Evolutionary conservation across 1,140 invertebrate species (phyloP), one percentile per base, ranked within the genome.

Genomic region (Lepidurus couesii): DNA sequence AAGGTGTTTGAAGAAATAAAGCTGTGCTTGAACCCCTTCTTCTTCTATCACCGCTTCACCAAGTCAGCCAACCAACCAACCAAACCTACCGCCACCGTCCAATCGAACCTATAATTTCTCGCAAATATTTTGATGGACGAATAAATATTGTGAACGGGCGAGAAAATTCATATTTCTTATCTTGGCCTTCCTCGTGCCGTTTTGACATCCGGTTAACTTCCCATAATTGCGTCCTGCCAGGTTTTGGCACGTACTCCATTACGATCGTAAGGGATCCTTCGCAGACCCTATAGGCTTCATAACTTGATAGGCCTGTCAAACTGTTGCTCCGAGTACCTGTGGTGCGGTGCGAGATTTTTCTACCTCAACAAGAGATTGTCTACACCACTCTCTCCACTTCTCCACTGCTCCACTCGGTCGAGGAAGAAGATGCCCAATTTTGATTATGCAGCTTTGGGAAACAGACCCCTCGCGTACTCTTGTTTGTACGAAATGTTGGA

Each of bases 231-330:
- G 53, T 65, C 53, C 53, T 65, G 53, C 53, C 53, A 65, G 53
- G 53, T 65, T 65, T 65, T 65, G 53, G 53, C 53, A 65, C 53
- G 53, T 65, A 65, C 53, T 65, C 53, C 53, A 65, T 65, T 65
- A 65, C 9, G 53, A 65, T 21, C 53, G 16, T 65, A 65, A 65
- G 53, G 34, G 34, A 65, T n/a, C 53, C 21, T 65, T 21, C 0
- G 16, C 16, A 21, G 53, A 13, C 21, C 53, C 53, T 21, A n/a
- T 65, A 21, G 21, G 53, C 53, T 65, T 65, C 53, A 21, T 65
- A 65, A 65, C 53, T 65, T 65, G 53, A 65, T 65, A 65, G 53
- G 53, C 53, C 53, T 65, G 53, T 65, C 53, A 65, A 65, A 65
- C 53, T 65, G 53, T 65, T 65, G 53, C 16, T 5, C 16, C 53